Evolutionary conservation across 2,113 vertebrate species (phyloP).

Genomic region (Tragelaphus buxtoni): DNA sequence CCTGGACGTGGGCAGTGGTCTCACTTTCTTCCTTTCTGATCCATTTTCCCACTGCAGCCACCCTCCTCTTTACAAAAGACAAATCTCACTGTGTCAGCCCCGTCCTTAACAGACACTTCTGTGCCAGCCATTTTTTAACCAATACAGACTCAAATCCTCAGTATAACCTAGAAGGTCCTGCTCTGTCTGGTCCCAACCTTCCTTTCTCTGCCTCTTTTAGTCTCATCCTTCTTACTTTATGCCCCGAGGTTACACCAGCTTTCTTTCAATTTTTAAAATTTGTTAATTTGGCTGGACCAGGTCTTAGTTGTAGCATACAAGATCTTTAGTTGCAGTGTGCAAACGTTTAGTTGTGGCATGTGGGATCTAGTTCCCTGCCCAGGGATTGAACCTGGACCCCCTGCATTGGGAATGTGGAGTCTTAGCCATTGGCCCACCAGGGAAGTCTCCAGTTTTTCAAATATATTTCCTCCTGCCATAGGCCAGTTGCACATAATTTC

Average conservation of each 20-base stretch:
- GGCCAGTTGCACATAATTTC: background rate
- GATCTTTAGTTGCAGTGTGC: background rate
- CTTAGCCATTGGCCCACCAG: background rate
- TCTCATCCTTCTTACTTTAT: background rate
- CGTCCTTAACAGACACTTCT: background rate
- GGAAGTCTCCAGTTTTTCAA: background rate
- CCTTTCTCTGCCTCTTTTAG: background rate
- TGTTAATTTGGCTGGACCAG: background rate
- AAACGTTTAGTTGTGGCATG: background rate
- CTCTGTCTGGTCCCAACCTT: background rate
- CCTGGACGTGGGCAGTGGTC: too few relatives aligned
- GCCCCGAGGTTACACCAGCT: background rate
- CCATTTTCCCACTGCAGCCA: background rate
- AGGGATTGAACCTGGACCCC: background rate
- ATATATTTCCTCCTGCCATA: background rate
- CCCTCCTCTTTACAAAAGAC: background rate
- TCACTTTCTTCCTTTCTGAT: background rate
- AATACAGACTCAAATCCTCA: background rate
- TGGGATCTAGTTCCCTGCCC: background rate
- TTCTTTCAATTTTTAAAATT: background rate
- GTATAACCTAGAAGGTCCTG: background rate
- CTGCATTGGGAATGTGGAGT: background rate
- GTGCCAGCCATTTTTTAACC: background rate
- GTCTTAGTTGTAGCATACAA: background rate
- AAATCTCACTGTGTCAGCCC: background rate